These are phyloP conservation scores for Gymnoscopelus braueri DNA, from an alignment of 2,797 vertebrate genomes.

Conservation along the genomic window DNA sequence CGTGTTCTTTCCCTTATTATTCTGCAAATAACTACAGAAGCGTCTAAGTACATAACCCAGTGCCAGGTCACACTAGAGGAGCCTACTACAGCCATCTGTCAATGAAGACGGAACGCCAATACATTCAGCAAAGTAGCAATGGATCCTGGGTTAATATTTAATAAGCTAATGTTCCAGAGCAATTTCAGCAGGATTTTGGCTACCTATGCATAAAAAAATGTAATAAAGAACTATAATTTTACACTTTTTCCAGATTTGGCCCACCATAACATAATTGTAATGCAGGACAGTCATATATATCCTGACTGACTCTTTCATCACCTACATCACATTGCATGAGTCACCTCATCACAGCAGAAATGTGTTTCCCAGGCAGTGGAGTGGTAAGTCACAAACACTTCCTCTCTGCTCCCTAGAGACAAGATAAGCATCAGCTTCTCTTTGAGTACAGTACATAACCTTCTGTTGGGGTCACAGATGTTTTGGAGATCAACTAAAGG, in stretches of 20 bases:
- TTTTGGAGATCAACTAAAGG: constrained; percentile 26
- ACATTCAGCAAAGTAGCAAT: constrained; percentile 48
- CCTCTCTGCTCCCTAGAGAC: constrained; percentile 2
- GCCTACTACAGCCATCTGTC: constrained; percentile 35
- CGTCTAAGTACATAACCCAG: constrained; percentile 37
- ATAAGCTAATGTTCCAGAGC: constrained; percentile 51
- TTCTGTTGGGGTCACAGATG: constrained; percentile 23
- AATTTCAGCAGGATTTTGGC: constrained; percentile 36
- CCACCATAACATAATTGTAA: too few relatives aligned
- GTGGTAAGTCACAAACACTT: constrained; percentile 18
- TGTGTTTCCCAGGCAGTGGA: constrained; percentile 6
- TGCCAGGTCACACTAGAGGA: constrained; percentile 49
- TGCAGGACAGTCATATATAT: too few relatives aligned
- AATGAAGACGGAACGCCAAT: constrained; percentile 47
- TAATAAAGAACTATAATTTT: neutral
- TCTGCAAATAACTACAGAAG: constrained; percentile 30
- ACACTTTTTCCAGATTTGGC: neutral
- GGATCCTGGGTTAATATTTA: constrained; percentile 44
- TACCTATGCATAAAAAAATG: constrained; percentile 49
- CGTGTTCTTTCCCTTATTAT: constrained; percentile 29
- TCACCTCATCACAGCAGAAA: neutral
- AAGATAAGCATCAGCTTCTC: neutral
- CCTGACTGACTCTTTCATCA: too few relatives aligned
- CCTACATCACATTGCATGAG: constrained; percentile 25
- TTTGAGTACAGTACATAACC: constrained; percentile 7